Percentiles rank a stretch among this genome's conserved stretches.
Conservation (phyloP, 2,888 invertebrate genomes). For the Rhopalosiphum nymphaeae region DNA sequence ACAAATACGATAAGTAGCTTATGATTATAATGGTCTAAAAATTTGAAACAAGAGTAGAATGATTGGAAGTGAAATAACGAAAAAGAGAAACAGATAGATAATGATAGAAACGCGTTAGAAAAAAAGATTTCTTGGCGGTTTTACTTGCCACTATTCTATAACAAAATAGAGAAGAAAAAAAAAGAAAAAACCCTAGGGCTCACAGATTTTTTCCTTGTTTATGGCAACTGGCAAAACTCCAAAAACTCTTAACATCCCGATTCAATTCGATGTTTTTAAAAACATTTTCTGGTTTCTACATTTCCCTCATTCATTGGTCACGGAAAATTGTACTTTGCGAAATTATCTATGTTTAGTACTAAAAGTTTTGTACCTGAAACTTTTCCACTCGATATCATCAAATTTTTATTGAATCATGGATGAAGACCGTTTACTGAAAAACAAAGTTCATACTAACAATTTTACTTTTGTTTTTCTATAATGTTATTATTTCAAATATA, state of each 20-base stretch:
- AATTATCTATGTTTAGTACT: slow-evolving; percentile 31
- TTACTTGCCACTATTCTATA: neutral
- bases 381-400: slow-evolving; percentile 36
- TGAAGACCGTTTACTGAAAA: neutral
- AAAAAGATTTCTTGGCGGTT: slow-evolving; percentile 50
- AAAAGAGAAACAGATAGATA: neutral
- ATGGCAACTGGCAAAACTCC: slow-evolving; percentile 46
- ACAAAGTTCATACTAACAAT: neutral
- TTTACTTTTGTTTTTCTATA: neutral
- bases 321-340: slow-evolving; percentile 26
- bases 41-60: neutral
- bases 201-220: slow-evolving; percentile 58
- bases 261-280: slow-evolving; percentile 63
- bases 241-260: slow-evolving; percentile 57
- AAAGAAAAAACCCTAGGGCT: slow-evolving; percentile 28
- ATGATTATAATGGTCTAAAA: neutral
- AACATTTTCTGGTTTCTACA: slow-evolving; percentile 50
- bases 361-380: slow-evolving; percentile 56
- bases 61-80: neutral
- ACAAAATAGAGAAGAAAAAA: neutral
- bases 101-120: neutral
- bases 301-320: slow-evolving; percentile 16
- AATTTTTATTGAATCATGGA: slow-evolving; percentile 24
- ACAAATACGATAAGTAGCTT: neutral
- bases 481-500: neutral